Evolutionary conservation across 2,113 vertebrate species (phyloP).

Genomic region (Taxidea taxus): DNA sequence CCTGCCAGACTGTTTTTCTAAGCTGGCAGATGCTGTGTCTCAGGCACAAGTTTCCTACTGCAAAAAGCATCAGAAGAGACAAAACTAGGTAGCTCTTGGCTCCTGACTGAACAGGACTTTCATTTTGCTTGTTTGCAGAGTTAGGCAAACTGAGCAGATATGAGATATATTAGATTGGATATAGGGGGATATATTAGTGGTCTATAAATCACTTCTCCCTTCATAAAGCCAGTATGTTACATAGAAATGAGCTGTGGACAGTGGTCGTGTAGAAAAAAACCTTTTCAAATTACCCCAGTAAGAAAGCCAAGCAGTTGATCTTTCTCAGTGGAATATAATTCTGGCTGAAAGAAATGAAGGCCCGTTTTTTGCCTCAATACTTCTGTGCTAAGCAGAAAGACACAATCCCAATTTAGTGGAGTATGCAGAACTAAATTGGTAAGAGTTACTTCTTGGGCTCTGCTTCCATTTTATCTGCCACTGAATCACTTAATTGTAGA

Average conservation of each 20-base stretch:
- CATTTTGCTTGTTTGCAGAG: not conserved
- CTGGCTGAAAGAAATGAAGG: not conserved
- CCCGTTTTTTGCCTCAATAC: not conserved
- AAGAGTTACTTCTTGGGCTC: slow-evolving; percentile 21
- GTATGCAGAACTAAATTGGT: slow-evolving; percentile 40
- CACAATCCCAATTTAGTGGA: not conserved
- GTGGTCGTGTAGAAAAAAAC: not conserved
- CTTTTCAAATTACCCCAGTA: not conserved
- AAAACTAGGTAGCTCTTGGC: not conserved
- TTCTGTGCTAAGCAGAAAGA: not conserved
- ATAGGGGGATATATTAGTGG: not conserved
- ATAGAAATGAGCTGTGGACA: not conserved
- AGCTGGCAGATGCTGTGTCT: slow-evolving; percentile 17
- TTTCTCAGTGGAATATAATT: not conserved
- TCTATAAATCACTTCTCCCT: not conserved
- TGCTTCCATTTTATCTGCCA: slow-evolving; percentile 34
- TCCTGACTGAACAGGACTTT: not conserved
- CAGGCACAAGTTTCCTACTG: not conserved
- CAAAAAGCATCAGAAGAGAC: not conserved
- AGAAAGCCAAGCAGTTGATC: not conserved
- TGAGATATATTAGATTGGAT: not conserved
- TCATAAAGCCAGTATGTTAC: not conserved
- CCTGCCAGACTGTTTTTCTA: slow-evolving; percentile 36
- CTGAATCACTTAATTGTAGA: slow-evolving; percentile 58
- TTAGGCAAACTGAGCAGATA: not conserved